Conservation (phyloP, 2,797 vertebrate genomes). For the Microtus obscurus region DNA sequence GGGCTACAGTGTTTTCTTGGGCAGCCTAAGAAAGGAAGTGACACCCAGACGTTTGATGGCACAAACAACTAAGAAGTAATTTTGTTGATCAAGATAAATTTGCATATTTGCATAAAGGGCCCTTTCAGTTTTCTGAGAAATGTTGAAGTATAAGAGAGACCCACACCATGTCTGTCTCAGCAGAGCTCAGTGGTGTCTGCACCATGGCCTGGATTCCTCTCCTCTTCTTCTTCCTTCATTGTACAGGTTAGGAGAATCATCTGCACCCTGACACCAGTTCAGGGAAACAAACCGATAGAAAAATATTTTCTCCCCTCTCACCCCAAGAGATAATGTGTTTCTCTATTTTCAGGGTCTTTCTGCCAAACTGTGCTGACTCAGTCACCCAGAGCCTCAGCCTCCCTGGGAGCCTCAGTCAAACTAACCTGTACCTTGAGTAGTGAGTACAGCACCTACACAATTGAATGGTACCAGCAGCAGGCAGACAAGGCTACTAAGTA, state of each 20-base stretch:
- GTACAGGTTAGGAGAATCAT: background rate
- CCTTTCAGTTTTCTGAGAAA: too few relatives aligned
- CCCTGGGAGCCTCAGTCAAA: background rate
- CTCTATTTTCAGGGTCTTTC: constrained; percentile 52
- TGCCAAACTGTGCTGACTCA: constrained; percentile 59
- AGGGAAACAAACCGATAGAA: too few relatives aligned
- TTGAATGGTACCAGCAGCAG: accelerated
- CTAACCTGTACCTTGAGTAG: background rate
- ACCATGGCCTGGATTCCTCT: background rate
- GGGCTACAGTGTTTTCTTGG: accelerated
- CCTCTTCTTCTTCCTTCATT: background rate
- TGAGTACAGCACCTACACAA: accelerated
- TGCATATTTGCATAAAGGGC: constrained; percentile 4
- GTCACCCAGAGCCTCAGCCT: background rate
- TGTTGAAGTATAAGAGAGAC: background rate
- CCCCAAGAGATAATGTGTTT: background rate
- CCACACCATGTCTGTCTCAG: too few relatives aligned
- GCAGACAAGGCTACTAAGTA: background rate
- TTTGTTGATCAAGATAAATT: background rate
- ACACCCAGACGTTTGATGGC: accelerated
- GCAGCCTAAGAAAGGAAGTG: background rate
- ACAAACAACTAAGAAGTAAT: background rate
- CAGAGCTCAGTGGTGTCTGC: background rate
- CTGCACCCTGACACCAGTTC: background rate
- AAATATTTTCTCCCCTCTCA: accelerated